A percentile compares a stretch with the other conserved stretches of the same genome.
Conservation (phyloP, 2,113 vertebrate genomes). For the Microtus pennsylvanicus region DNA sequence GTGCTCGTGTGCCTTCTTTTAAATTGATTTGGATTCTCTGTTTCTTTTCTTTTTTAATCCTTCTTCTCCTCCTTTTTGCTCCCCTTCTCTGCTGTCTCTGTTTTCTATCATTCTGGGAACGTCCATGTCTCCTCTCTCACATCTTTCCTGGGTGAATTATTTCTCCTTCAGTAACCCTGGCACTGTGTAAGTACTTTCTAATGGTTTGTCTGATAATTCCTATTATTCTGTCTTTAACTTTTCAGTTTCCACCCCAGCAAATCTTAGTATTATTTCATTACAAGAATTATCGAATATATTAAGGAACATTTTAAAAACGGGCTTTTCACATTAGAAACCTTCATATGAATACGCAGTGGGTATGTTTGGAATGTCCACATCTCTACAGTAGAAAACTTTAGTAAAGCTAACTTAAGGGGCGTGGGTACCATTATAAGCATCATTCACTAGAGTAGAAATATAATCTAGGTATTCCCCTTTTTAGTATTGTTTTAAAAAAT, state of each 20-base stretch:
- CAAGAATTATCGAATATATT: slow-evolving; percentile 44
- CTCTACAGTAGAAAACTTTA: slow-evolving; percentile 28
- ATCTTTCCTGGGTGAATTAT: slow-evolving; percentile 43
- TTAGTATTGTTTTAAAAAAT: background rate
- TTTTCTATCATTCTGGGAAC: slow-evolving; percentile 72
- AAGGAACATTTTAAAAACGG: slow-evolving; percentile 20
- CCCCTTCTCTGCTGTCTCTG: background rate
- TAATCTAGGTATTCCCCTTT: background rate
- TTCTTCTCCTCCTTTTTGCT: background rate
- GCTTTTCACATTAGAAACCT: slow-evolving; percentile 5
- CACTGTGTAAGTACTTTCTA: slow-evolving; percentile 77
- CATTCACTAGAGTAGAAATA: background rate
- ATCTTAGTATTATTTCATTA: slow-evolving; percentile 32
- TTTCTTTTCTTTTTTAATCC: background rate
- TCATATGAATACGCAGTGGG: slow-evolving; percentile 57
- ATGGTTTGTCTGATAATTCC: slow-evolving; percentile 62
- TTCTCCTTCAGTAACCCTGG: slow-evolving; percentile 76
- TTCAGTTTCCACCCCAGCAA: slow-evolving; percentile 11
- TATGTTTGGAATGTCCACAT: background rate
- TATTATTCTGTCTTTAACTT: slow-evolving; percentile 53
- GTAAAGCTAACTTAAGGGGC: background rate
- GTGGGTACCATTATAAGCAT: background rate
- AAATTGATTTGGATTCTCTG: slow-evolving; percentile 67
- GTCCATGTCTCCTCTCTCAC: slow-evolving; percentile 61
- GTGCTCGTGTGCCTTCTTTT: slow-evolving; percentile 52